A percentile compares a stretch with the other conserved stretches of the same genome.
These are phyloP conservation scores for Andrena cerasifolii DNA, from an alignment of 1,140 invertebrate species.

Conservation along the genomic window DNA sequence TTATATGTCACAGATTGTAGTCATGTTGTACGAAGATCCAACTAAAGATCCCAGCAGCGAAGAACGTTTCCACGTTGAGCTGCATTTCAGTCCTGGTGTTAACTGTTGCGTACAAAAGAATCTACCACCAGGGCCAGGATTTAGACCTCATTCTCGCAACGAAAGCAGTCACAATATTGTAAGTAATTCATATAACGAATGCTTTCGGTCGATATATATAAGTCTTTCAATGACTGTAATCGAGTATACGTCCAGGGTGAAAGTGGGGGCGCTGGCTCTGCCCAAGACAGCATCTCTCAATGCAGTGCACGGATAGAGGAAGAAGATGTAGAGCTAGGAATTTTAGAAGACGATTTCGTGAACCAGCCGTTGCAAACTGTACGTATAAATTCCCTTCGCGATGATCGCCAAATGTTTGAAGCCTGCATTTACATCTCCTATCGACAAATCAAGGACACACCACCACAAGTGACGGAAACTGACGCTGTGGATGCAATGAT, in stretches of 20 bases:
- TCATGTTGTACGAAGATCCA: constrained; percentile 99
- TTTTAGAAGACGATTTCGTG: constrained; percentile 73
- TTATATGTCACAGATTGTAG: constrained; percentile 99
- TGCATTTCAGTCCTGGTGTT: constrained; percentile 98
- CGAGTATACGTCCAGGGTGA: constrained; percentile 67
- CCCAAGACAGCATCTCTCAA: constrained; percentile 76
- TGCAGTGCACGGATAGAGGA: constrained; percentile 87
- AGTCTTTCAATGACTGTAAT: background rate
- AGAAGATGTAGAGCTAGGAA: constrained; percentile 77
- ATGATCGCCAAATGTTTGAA: constrained; percentile 28
- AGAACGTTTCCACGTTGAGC: constrained; percentile 97
- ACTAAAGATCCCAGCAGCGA: constrained; percentile 96
- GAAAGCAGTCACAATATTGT: constrained; percentile 84
- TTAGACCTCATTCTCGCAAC: constrained; percentile 94
- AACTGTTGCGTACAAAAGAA: constrained; percentile 98
- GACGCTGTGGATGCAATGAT: constrained; percentile 71
- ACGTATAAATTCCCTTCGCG: constrained; percentile 33
- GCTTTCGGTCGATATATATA: constrained; percentile 1
- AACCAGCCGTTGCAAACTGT: constrained; percentile 66
- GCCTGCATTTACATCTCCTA: background rate
- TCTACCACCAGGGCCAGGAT: constrained; percentile 95
- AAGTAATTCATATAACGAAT: constrained; percentile 40
- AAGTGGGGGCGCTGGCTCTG: constrained; percentile 72
- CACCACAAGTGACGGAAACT: constrained; percentile 73
- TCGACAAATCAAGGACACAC: constrained; percentile 65